Base-by-base conservation (phyloP, 2,113 vertebrate genomes). In the Dunckerocampus dactyliophorus region DNA sequence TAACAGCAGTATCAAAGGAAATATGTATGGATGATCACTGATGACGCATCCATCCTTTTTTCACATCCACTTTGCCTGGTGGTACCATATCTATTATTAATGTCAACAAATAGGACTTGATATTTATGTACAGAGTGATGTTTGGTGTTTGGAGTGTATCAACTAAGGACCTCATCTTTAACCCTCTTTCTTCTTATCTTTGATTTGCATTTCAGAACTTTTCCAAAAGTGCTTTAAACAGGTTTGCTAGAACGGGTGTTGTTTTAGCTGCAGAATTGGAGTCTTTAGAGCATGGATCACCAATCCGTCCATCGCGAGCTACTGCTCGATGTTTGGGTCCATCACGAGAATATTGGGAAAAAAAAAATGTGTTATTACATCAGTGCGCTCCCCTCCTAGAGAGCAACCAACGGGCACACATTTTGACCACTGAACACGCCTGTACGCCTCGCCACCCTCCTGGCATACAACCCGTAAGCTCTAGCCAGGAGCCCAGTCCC, bases 11-110 rank as follows among this genome's bases (percentile, higher is more conserved):
- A 79, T 83, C 71, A n/a, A 52, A 75, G 79, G 72, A 64, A 66
- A 65, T 48, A 72, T 48, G 47, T 61, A 63, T 51, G 55, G 59
- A 3, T 45, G 82, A 84, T 84, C 81, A 81, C 70, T n/a, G 66
- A 54, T 51, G 31, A 51, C 39, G 60, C 69, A 54, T 58, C 58
- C 61, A 70, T 13, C 24, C 67, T 65, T 67, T 47, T 51, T 69
- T 62, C 39, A 45, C 73, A 47, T 49, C 75, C 65, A 28, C 64
- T 46, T 66, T 62, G 34, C 66, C 47, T 54, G 31, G 4, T 58
- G 39, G 47, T 61, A 49, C 22, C 11, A 13, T 62, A 83, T 86
- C 39, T 71, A 82, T 86, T 86, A 87, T 88, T 88, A 72, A 86
- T 82, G 79, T 65, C 62, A 78, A 75, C 72, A 75, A 77, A 79